Evolutionary conservation across 2,113 vertebrate genomes (phyloP).

Genomic region (Oreochromis niloticus): DNA sequence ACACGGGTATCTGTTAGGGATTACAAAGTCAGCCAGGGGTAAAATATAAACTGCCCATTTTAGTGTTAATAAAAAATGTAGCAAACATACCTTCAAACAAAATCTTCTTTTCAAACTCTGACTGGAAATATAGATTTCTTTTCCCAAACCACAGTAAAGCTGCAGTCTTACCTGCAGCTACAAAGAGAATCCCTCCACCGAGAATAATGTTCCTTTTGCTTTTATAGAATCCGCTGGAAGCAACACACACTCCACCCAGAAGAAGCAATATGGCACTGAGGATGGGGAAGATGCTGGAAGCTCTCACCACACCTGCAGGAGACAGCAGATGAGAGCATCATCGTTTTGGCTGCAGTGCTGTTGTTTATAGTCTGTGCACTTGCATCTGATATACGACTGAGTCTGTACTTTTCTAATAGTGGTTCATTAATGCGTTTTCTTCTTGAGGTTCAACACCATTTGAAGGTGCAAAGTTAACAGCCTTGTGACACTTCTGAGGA

Average conservation of each 20-base stretch:
- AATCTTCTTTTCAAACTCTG: neutral
- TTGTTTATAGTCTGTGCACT: neutral
- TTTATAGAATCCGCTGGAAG: constrained; percentile 87
- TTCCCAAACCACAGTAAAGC: neutral
- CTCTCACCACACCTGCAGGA: constrained; percentile 85
- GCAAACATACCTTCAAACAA: neutral
- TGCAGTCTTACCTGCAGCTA: constrained; percentile 81
- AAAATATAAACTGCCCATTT: neutral
- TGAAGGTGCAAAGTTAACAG: constrained; percentile 22
- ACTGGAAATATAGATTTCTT: neutral
- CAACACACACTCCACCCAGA: constrained; percentile 88
- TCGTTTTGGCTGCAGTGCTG: neutral
- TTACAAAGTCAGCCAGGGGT: neutral
- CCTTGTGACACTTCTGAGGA: neutral
- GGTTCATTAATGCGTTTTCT: neutral
- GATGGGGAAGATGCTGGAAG: constrained; percentile 95
- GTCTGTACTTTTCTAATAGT: neutral
- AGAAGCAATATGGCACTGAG: constrained; percentile 89
- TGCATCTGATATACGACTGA: neutral
- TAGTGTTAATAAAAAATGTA: neutral
- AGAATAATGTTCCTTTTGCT: constrained; percentile 88
- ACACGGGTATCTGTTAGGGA: neutral
- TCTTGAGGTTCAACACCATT: neutral
- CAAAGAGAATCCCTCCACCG: constrained; percentile 90
- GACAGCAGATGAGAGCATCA: neutral